These are phyloP conservation scores for Microctenopoma lineatum DNA, from an alignment of 2,797 vertebrate genomes.

Conservation along the genomic window DNA sequence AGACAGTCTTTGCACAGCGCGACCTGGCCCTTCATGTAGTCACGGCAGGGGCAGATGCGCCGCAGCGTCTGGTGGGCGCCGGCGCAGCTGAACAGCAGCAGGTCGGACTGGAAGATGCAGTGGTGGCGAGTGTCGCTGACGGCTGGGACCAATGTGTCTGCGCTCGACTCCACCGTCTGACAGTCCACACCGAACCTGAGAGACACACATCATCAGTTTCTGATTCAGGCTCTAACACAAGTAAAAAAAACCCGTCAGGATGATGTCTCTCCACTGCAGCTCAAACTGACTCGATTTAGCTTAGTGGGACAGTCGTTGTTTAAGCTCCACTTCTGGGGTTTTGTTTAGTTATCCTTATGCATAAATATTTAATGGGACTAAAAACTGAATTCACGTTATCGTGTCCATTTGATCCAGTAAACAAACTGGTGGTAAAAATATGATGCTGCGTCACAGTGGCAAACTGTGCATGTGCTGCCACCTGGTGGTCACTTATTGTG, in stretches of 20 bases:
- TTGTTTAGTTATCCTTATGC: not conserved
- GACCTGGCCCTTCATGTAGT: constrained; percentile 99
- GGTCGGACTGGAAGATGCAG: constrained; percentile 95
- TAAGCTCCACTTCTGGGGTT: no score
- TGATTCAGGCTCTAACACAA: no score
- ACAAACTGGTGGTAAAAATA: constrained; percentile 9
- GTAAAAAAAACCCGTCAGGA: no score
- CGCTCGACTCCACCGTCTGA: constrained; percentile 89
- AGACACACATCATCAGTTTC: not conserved
- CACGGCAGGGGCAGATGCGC: constrained; percentile 96
- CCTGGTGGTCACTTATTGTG: constrained; percentile 15
- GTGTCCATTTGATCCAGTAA: not conserved
- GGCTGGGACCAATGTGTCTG: constrained; percentile 93
- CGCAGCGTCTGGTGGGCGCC: constrained; percentile 88
- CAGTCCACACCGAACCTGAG: constrained; percentile 91
- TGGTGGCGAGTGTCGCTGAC: constrained; percentile 88
- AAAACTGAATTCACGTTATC: not conserved
- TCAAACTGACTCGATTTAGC: no score
- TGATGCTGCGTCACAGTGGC: constrained; percentile 9
- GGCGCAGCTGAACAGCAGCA: constrained; percentile 97
- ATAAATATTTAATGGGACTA: not conserved
- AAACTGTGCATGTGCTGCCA: constrained; percentile 26
- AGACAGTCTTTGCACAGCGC: constrained; percentile 94
- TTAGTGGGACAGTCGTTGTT: no score
- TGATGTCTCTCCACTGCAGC: no score